Base-by-base conservation (phyloP, 2,888 invertebrate species). In the Eristalis intricaria region DNA sequence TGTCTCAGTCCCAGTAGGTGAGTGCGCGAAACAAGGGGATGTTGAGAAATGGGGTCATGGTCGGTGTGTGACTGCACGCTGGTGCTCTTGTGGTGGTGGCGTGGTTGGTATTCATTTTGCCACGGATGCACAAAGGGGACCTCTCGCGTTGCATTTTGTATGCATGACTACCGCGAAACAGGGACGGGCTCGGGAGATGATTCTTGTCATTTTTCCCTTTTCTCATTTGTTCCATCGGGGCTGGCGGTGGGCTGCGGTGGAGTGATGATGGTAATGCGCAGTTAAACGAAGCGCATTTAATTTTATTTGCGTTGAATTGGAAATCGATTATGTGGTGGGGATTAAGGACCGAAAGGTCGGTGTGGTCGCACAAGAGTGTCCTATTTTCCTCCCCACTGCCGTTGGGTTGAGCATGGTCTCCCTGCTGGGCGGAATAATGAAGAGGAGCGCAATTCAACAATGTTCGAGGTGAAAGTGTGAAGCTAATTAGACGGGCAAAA, bases 271-370 rank as follows among this genome's bases (percentile, higher is more conserved):
- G 61, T 69, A 82, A 78, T 87, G 84, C 79, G 79, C 84, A 79
- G 87, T 69, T 87, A 83, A 87, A 83, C 84, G 84, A 87, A 76
- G 86, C 79, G 64, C 68, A 76, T 79, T 87, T 87, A 87, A 87
- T 87, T 79, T 87, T 87, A 79, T 87, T 79, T 87, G 84, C 70
- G 66, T 79, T 84, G 84, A 84, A 87, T 87, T 87, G 87, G 84
- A 87, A 78, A 87, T 84, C 84, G 87, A 87, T 84, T 87, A 84
- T 80, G 70, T 84, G 76, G 73, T 83, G 70, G 69, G 69, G 68
- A 74, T 81, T 77, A 77, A 81, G 85, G 76, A 64, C 73, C 35
- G 65, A 60, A 40, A 38, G 32, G 60, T 26, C 4, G 38, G 38
- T 13, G 32, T 8, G 32, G 32, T 32, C 32, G 32, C 32, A 32